Evolutionary conservation across 2,113 vertebrate genomes (phyloP).

Genomic region (Phyllostomus hastatus): DNA sequence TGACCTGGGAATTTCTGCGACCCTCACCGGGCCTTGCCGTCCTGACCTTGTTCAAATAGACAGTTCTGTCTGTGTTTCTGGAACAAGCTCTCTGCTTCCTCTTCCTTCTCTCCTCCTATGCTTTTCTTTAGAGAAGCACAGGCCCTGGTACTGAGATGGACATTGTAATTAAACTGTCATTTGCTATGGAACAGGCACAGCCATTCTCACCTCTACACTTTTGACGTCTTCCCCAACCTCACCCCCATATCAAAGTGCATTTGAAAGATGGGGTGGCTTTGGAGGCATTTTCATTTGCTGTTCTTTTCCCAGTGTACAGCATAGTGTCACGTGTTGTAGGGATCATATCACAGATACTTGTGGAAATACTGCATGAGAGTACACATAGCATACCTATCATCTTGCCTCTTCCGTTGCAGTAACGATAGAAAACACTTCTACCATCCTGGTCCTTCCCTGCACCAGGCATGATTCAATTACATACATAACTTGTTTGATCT

Average conservation of each 20-base stretch:
- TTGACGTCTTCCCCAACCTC: rapidly evolving
- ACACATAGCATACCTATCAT: rapidly evolving
- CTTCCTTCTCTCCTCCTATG: background rate
- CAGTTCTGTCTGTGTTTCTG: background rate
- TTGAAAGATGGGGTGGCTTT: rapidly evolving
- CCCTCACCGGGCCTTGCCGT: background rate
- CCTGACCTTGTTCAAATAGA: rapidly evolving
- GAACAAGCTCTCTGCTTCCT: background rate
- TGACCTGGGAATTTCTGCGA: rapidly evolving
- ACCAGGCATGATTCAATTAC: background rate
- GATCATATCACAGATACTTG: no score
- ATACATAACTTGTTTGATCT: background rate
- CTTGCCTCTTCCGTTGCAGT: rapidly evolving
- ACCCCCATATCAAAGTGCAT: rapidly evolving
- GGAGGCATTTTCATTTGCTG: background rate
- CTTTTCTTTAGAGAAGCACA: background rate
- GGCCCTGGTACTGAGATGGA: background rate
- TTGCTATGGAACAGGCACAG: rapidly evolving
- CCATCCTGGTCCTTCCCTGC: rapidly evolving
- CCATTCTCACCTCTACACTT: background rate
- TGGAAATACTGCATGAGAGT: no score
- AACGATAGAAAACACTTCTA: no score
- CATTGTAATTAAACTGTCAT: background rate
- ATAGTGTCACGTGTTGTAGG: rapidly evolving
- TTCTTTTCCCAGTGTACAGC: background rate